phyloP scores from a whole-genome alignment of 2,888 invertebrate species.

The Onchidella celtica region DNA sequence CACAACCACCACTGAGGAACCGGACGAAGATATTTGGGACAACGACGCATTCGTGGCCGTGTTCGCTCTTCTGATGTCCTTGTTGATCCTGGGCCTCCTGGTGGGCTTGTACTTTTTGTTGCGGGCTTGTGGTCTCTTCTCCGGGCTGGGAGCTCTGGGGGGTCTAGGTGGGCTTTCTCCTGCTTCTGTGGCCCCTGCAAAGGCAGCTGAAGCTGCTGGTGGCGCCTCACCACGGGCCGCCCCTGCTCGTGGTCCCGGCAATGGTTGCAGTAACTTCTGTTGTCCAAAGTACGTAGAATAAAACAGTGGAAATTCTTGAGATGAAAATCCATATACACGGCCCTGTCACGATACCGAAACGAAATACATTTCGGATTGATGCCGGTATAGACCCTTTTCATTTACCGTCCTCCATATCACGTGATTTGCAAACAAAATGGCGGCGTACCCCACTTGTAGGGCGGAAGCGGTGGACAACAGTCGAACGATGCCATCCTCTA shows the following conservation, averaged over 20 bases:
- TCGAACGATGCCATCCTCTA: too few relatives aligned
- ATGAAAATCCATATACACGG: not conserved
- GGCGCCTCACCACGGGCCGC: not conserved
- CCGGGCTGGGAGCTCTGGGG: not conserved
- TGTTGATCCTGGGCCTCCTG: conserved; percentile 14
- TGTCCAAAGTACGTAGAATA: conserved; percentile 23
- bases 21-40: conserved; percentile 36
- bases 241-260: not conserved
- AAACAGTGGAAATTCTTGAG: not conserved
- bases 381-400: too few relatives aligned
- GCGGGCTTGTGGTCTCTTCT: conserved; percentile 20
- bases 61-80: conserved; percentile 44
- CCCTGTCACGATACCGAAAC: not conserved
- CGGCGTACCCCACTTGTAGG: too few relatives aligned
- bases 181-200: not conserved
- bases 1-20: conserved; percentile 44
- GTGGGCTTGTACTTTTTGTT: conserved; percentile 45
- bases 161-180: not conserved
- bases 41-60: conserved; percentile 48
- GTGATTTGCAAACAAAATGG: too few relatives aligned
- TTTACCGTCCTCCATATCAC: too few relatives aligned
- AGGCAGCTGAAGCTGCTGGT: conserved; percentile 5
- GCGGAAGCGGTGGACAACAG: too few relatives aligned
- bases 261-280: conserved; percentile 25
- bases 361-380: too few relatives aligned